Conservation (phyloP, 2,888 invertebrate species). For the Drosophila kokeensis region DNA sequence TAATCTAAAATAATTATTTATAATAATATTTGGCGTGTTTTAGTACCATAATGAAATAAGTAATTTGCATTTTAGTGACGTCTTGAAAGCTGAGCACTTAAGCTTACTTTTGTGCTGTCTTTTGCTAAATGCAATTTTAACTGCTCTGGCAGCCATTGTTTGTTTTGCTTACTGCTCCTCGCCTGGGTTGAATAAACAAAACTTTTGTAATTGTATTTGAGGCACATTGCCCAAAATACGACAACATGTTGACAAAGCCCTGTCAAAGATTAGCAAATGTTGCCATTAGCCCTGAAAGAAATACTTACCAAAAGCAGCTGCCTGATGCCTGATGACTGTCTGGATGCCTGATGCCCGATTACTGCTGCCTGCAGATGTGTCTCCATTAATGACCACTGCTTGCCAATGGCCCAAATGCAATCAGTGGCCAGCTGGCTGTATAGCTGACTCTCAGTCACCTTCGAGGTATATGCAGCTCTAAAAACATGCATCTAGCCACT, state of each 20-base stretch:
- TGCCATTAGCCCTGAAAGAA: slow-evolving; percentile 51
- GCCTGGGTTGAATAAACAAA: slow-evolving; percentile 33
- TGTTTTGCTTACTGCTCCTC: slow-evolving; percentile 21
- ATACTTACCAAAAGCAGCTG: slow-evolving; percentile 11
- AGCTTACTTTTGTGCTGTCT: slow-evolving; percentile 7
- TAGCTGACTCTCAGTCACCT: slow-evolving; percentile 2
- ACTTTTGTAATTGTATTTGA: slow-evolving; percentile 74
- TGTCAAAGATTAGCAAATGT: slow-evolving; percentile 69
- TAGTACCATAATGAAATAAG: neutral
- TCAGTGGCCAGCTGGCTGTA: slow-evolving; percentile 33
- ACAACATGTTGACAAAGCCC: slow-evolving; percentile 59
- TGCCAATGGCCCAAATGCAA: slow-evolving; percentile 51
- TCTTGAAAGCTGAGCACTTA: neutral
- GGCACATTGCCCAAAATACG: slow-evolving; percentile 44
- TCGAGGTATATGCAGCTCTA: neutral
- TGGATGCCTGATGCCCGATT: slow-evolving; percentile 10
- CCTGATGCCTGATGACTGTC: slow-evolving; percentile 5
- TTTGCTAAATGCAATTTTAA: slow-evolving; percentile 50
- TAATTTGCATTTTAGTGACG: neutral
- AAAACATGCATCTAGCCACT: neutral
- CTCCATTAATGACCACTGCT: slow-evolving; percentile 46
- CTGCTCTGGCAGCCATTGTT: slow-evolving; percentile 46
- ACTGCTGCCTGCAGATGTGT: slow-evolving; percentile 19
- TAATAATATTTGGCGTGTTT: neutral
- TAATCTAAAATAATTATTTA: neutral